Evolutionary conservation across 1,140 invertebrate genomes (phyloP), one percentile per base, ranked within the genome.

Genomic region (Magallana angulata): DNA sequence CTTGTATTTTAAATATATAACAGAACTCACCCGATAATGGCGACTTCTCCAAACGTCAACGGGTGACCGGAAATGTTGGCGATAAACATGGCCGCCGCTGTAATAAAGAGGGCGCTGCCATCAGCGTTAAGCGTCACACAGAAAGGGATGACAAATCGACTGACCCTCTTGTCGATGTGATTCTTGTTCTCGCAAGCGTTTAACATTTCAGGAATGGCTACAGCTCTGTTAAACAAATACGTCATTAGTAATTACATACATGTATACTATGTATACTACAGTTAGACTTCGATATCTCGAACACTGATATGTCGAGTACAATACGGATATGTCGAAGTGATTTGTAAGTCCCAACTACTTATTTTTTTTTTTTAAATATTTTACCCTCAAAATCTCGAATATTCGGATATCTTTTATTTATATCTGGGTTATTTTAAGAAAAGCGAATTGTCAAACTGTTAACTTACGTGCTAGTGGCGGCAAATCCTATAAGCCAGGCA

Each of bases 101-200:
- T 96, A 16, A 99, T 96, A 94, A 98, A 99, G 8, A 99, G 95
- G 0, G 98, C 98, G 1, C 98, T 99, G 12, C 98, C 98, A 93
- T 99, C 98, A 97, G 98, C 98, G 94, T 99, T 99, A 90, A 98
- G 97, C 89, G 98, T 98, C 92, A 97, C 97, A 30, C 98, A 98
- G 89, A 98, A 97, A 0, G 98, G 98, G 7, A 99, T 95, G 16
- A 98, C 97, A 95, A 98, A 98, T 85, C 97, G 68, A 9, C 90
- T 82, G 4, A 94, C 91, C 24, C 92, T 80, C 56, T 87, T 89
- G 82, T 91, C 93, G 24, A 93, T 89, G 82, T 90, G 90, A 62
- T 92, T 91, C 11, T 90, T 91, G 0, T 87, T 89, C 64, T 92
- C 92, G 59, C 92, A 93, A 11, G 91, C 87, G 14, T 88, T 57